These are phyloP conservation scores for Eupsilia transversa DNA, from an alignment of 2,888 invertebrate genomes.

Conservation along the genomic window DNA sequence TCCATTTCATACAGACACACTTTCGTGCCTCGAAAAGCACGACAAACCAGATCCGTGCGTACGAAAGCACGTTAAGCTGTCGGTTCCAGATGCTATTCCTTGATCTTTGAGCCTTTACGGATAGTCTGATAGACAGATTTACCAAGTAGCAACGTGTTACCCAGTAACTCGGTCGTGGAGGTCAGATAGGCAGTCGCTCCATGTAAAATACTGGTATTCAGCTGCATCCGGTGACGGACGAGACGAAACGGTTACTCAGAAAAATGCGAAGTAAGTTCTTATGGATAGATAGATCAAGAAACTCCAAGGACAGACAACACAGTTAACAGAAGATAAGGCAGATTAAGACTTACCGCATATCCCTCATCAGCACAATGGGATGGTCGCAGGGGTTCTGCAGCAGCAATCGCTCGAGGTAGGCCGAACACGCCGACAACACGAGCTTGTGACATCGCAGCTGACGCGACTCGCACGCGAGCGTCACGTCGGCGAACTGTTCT, in stretches of 20 bases:
- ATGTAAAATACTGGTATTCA: neutral
- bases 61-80: too few relatives aligned
- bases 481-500: conserved; percentile 97
- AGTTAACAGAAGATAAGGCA: neutral
- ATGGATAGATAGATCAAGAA: neutral
- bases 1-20: neutral
- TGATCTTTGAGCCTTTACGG: too few relatives aligned
- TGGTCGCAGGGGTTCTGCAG: conserved; percentile 96
- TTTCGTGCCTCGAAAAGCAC: too few relatives aligned
- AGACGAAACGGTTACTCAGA: too few relatives aligned
- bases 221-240: neutral
- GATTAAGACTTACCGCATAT: conserved; percentile 91
- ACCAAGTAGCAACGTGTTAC: too few relatives aligned
- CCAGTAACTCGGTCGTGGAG: neutral
- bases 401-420: conserved; percentile 94
- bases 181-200: neutral
- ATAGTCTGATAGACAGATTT: too few relatives aligned
- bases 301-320: neutral
- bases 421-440: conserved; percentile 95
- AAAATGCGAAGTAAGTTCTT: neutral
- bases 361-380: conserved; percentile 95
- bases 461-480: conserved; percentile 96
- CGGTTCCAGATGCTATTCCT: neutral
- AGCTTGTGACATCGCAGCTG: conserved; percentile 97
- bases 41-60: too few relatives aligned